These are phyloP conservation scores for Papilio polytes DNA, from an alignment of 1,140 invertebrate genomes.

Conservation along the genomic window DNA sequence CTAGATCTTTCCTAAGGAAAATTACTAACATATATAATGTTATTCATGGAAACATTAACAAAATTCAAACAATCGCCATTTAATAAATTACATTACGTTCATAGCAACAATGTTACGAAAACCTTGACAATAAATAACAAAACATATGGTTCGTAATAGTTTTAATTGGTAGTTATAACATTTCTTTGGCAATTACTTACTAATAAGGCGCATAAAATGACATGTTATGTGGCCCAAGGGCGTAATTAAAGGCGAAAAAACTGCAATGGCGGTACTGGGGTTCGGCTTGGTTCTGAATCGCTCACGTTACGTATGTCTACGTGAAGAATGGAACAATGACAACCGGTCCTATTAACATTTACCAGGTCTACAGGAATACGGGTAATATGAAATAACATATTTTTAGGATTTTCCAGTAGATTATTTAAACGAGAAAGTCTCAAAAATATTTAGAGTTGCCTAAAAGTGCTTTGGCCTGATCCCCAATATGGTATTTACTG, in stretches of 20 bases:
- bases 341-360: constrained; percentile 37
- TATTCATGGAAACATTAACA: background rate
- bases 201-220: constrained; percentile 39
- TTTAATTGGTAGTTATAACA: constrained; percentile 35
- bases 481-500: background rate
- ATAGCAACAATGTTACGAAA: background rate
- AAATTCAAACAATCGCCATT: background rate
- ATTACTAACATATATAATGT: no score
- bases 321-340: constrained; percentile 37
- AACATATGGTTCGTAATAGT: constrained; percentile 29
- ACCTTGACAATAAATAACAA: background rate
- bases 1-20: background rate
- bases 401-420: background rate
- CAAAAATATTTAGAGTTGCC: background rate
- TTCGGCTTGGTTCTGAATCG: constrained; percentile 6
- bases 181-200: constrained; percentile 34
- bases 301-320: constrained; percentile 17
- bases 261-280: background rate
- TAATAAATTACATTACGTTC: background rate
- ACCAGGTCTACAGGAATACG: constrained; percentile 6
- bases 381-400: background rate
- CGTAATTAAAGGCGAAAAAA: constrained; percentile 39
- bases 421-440: background rate
- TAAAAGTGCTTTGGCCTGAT: background rate
- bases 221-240: constrained; percentile 37